Evolutionary conservation across 1,140 invertebrate genomes (phyloP).

Genomic region (Gerris buenoi): DNA sequence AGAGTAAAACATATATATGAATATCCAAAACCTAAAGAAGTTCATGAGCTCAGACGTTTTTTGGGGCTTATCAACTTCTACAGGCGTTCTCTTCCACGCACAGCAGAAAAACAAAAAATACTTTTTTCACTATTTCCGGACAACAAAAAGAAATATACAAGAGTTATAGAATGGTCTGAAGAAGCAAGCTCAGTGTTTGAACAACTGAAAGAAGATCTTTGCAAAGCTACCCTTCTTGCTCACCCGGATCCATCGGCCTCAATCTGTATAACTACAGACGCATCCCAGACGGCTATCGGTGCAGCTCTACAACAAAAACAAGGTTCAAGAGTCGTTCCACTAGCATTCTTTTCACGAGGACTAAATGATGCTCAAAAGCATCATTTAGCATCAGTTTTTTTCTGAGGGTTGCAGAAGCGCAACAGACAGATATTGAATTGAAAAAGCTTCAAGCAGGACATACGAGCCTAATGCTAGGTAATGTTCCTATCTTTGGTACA

Average conservation of each 20-base stretch:
- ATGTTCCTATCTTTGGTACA: too few species aligned
- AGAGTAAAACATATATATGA: conserved; percentile 16
- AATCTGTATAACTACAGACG: neutral
- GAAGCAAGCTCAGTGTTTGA: conserved; percentile 19
- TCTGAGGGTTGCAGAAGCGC: too few species aligned
- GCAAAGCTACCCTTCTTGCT: conserved; percentile 18
- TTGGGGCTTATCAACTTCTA: conserved; percentile 19
- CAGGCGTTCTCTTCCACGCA: conserved; percentile 21
- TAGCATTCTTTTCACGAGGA: neutral
- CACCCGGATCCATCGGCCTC: conserved; percentile 12
- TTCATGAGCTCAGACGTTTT: conserved; percentile 16
- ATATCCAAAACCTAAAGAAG: conserved; percentile 20
- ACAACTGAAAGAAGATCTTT: conserved; percentile 19
- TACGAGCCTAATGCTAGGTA: too few species aligned
- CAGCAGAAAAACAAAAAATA: conserved; percentile 20
- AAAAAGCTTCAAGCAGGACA: too few species aligned
- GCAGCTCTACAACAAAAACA: conserved; percentile 9
- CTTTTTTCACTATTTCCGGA: conserved; percentile 16
- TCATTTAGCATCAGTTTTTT: too few species aligned
- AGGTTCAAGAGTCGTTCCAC: neutral
- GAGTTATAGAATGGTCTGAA: conserved; percentile 18
- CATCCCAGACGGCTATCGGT: conserved; percentile 16
- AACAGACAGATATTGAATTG: too few species aligned
- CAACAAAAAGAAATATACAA: conserved; percentile 18
- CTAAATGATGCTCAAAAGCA: neutral